Conservation (phyloP, 2,888 invertebrate species). For the Rhagophthalmus giganteus region DNA sequence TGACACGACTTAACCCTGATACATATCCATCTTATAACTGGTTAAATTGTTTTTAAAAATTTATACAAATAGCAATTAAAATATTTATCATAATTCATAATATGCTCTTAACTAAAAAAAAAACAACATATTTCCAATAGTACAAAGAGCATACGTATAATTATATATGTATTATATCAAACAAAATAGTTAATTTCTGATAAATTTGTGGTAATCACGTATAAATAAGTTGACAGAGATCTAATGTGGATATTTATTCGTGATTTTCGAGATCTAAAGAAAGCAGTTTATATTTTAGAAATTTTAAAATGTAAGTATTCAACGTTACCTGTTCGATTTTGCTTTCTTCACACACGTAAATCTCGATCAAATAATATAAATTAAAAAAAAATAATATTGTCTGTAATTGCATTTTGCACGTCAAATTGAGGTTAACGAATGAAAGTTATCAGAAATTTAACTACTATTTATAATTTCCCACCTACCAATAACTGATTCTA, state of each 20-base stretch:
- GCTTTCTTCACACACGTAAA: not conserved
- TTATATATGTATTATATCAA: constrained; percentile 2
- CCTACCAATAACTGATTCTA: too few relatives aligned
- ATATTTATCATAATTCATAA: too few relatives aligned
- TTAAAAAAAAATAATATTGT: not conserved
- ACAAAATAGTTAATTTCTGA: not conserved
- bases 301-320: constrained; percentile 1
- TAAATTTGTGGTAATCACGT: not conserved
- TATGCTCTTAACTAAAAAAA: not conserved
- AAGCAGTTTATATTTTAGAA: not conserved
- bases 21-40: too few relatives aligned
- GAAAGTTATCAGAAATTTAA: constrained; percentile 1
- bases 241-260: not conserved
- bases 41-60: too few relatives aligned
- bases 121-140: not conserved
- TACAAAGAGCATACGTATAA: not conserved
- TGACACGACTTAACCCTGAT: too few relatives aligned
- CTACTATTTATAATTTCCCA: constrained; percentile 11
- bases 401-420: constrained; percentile 1
- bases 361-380: not conserved
- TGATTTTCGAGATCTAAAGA: not conserved
- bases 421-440: not conserved
- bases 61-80: too few relatives aligned
- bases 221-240: not conserved
- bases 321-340: constrained; percentile 13